Evolutionary conservation across 2,888 invertebrate species (phyloP), one percentile per base, ranked within the genome.

Genomic region (Lordiphosa andalusiaca): DNA sequence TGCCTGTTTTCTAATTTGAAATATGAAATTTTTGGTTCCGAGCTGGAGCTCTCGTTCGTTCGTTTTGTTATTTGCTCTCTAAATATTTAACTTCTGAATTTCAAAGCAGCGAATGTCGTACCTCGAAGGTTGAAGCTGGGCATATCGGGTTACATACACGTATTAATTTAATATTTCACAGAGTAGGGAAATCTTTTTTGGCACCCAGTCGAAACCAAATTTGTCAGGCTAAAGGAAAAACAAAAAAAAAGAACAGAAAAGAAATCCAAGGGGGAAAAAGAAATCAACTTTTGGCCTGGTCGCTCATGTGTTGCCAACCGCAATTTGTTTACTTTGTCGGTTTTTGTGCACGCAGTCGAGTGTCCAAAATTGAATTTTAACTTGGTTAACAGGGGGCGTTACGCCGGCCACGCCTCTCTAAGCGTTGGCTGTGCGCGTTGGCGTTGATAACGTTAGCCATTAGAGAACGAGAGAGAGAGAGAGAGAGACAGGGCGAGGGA

Each of bases 271-370:
- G 16, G 38, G 37, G 41, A 47, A 48, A 54, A 55, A 42, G 2
- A 41, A 25, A 42, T 42, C 35, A 52, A 42, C 53, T 50, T 53
- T 67, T 62, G 63, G 63, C 51, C 56, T 53, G 47, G 53, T 50
- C 69, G 53, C 67, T 76, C 76, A 71, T 76, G 69, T 74, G 77
- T 67, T 71, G 77, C 73, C 73, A 76, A 63, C 71, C 71, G 74
- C 74, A 74, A 74, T 77, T 74, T 74, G 74, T 74, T 74, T 76
- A 77, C 77, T 76, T 73, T 71, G 73, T 73, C 69, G 76, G 71
- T 73, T 76, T 73, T 75, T 75, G 67, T 69, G 73, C 70, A 72
- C 70, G 67, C 73, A 64, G 73, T 64, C 73, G 73, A 75, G 73
- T 75, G 76, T 75, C 73, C 70, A 73, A 75, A 73, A 73, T 73